Evolutionary conservation across 2,888 invertebrate genomes (phyloP).

Genomic region (Lydus trimaculatus): DNA sequence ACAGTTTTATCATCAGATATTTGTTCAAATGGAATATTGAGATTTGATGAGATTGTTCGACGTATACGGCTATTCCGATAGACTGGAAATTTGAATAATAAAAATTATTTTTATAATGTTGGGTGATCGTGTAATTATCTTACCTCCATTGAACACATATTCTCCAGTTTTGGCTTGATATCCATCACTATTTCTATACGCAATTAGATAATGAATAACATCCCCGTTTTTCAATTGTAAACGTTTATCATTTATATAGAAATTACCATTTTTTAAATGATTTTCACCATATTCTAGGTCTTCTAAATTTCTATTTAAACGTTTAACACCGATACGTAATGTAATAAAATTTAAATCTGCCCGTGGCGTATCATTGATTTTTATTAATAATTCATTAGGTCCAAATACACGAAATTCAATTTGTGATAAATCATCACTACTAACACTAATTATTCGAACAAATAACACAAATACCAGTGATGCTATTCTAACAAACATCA

Average conservation of each 20-base stretch:
- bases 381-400: conserved; percentile 29
- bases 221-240: conserved; percentile 22
- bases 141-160: conserved; percentile 32
- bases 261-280: conserved; percentile 14
- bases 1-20: background rate
- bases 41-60: background rate
- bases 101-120: too few species aligned
- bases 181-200: conserved; percentile 20
- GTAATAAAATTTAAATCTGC: conserved; percentile 16
- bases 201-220: conserved; percentile 28
- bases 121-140: too few species aligned
- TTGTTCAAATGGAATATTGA: background rate
- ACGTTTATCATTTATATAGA: conserved; percentile 22
- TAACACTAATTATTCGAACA: background rate
- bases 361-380: conserved; percentile 20
- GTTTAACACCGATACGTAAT: conserved; percentile 20
- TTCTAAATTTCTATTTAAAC: conserved; percentile 18
- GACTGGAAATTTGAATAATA: background rate
- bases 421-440: background rate
- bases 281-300: conserved; percentile 26
- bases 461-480: background rate
- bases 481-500: background rate
- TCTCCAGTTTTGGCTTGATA: conserved; percentile 24
- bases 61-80: background rate
- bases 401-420: conserved; percentile 26